Evolutionary conservation across 2,888 invertebrate genomes (phyloP).

Genomic region (Ethmia dodecea): DNA sequence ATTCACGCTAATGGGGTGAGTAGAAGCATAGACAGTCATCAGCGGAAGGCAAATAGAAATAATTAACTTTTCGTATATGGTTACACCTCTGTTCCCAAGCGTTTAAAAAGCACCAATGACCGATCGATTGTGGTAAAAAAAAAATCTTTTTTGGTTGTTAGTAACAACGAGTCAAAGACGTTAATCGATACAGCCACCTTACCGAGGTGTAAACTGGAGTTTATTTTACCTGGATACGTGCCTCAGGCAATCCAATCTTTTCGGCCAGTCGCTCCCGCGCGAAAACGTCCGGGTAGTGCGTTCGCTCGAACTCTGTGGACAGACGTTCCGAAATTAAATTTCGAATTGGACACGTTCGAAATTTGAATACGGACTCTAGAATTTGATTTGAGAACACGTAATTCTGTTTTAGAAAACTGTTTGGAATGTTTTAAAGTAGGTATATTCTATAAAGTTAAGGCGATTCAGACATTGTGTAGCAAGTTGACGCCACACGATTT

Average conservation of each 20-base stretch:
- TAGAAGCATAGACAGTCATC: too few species aligned
- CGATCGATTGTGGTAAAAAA: too few species aligned
- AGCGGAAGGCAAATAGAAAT: too few species aligned
- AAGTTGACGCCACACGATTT: too few species aligned
- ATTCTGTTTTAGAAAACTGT: neutral
- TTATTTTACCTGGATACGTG: slow-evolving; percentile 98
- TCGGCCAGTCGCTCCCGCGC: slow-evolving; percentile 96
- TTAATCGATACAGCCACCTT: slow-evolving; percentile 50
- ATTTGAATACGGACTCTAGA: slow-evolving; percentile 8
- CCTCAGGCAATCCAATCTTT: slow-evolving; percentile 99
- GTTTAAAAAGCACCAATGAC: too few species aligned
- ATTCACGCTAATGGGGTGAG: too few species aligned
- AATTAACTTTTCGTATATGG: too few species aligned
- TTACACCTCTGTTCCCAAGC: too few species aligned
- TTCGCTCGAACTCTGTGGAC: slow-evolving; percentile 93
- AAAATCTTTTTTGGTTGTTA: too few species aligned
- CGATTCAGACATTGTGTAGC: too few species aligned
- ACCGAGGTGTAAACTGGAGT: slow-evolving; percentile 68
- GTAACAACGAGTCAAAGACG: slow-evolving; percentile 26
- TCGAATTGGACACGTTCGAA: slow-evolving; percentile 16
- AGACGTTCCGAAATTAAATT: slow-evolving; percentile 1
- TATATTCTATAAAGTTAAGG: too few species aligned
- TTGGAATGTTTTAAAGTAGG: too few species aligned
- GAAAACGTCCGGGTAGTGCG: slow-evolving; percentile 98
- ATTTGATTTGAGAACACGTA: slow-evolving; percentile 6